Evolutionary conservation across 2,797 vertebrate species (phyloP).

Genomic region (Epinephelus malabaricus): DNA sequence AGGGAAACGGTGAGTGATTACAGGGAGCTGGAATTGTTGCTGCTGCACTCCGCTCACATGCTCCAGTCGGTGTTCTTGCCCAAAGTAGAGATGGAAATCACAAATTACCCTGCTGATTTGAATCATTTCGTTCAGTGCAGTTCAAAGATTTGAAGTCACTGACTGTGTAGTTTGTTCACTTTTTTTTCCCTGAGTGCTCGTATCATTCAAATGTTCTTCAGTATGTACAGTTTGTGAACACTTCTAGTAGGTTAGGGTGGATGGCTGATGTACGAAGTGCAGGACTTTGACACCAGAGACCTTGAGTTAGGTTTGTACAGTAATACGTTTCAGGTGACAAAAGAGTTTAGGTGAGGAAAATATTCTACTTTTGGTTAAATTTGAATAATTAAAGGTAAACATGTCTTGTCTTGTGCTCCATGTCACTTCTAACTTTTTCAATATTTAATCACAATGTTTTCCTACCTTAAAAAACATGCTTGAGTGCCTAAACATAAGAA

Average conservation of each 20-base stretch:
- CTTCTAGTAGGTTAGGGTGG: not conserved
- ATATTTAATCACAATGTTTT: not conserved
- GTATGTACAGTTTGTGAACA: not conserved
- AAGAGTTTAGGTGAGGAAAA: not conserved
- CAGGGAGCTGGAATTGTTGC: not conserved
- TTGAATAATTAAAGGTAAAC: not conserved
- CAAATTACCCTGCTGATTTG: not conserved
- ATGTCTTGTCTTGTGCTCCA: not conserved
- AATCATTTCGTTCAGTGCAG: not conserved
- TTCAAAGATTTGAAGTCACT: not conserved
- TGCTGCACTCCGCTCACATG: not conserved
- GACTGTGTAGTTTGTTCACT: not conserved
- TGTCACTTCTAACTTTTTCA: not conserved
- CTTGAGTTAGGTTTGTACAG: not conserved
- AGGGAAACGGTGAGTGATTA: not conserved
- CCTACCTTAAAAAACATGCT: not conserved
- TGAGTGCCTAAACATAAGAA: not conserved
- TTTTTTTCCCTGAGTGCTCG: not conserved
- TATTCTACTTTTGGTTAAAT: not conserved
- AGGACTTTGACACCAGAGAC: not conserved
- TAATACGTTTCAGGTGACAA: not conserved
- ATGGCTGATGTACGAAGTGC: not conserved
- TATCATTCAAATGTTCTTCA: not conserved
- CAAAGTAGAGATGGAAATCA: not conserved
- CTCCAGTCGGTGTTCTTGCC: not conserved